Evolutionary conservation across 2,113 vertebrate species (phyloP).

Genomic region (Haemorhous mexicanus): DNA sequence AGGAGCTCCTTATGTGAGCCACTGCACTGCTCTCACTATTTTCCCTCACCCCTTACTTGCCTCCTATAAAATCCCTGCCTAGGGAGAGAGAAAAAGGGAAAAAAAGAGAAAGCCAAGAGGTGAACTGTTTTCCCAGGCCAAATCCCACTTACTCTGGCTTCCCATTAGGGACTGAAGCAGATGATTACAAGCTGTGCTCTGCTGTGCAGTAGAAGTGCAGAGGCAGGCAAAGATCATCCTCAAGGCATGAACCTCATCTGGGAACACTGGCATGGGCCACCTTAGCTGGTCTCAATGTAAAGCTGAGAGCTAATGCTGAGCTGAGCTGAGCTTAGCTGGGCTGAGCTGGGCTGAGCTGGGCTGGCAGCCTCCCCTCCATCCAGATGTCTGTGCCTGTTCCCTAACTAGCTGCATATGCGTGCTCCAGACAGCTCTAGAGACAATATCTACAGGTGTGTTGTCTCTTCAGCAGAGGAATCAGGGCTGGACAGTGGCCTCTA

Average conservation of each 20-base stretch:
- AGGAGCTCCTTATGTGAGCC: not conserved
- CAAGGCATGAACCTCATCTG: not conserved
- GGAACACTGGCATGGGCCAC: not conserved
- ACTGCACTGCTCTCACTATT: not conserved
- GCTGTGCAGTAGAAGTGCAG: not conserved
- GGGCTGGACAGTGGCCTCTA: not conserved
- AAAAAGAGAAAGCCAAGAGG: not conserved
- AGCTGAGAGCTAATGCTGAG: not conserved
- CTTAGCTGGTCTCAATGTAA: not conserved
- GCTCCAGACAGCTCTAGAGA: not conserved
- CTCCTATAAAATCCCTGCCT: not conserved
- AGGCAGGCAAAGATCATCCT: not conserved
- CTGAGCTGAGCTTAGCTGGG: rapidly evolving
- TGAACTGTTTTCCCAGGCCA: not conserved
- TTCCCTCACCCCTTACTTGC: not conserved
- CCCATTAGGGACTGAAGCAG: not conserved
- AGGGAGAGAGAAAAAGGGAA: not conserved
- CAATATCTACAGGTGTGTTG: not conserved
- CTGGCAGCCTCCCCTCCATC: not conserved
- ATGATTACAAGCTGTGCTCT: not conserved
- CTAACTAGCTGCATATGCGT: not conserved
- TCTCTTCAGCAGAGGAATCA: not conserved
- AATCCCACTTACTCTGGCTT: not conserved
- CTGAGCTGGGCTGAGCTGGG: rapidly evolving
- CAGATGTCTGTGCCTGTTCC: not conserved